phyloP scores from a whole-genome alignment of 2,113 vertebrate genomes.

The Vidua macroura region DNA sequence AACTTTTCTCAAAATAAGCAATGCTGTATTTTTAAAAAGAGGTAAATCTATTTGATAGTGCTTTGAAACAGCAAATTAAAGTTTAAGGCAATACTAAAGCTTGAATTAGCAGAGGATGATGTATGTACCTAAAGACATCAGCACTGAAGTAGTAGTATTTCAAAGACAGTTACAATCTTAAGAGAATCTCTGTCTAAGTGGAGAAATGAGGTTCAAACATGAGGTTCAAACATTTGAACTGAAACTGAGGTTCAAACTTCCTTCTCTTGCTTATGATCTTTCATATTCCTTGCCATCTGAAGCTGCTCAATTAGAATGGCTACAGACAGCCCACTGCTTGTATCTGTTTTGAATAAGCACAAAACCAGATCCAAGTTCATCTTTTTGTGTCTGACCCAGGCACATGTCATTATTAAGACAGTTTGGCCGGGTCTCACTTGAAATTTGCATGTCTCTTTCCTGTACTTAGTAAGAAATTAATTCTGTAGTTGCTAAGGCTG shows the following conservation, averaged over 20 bases:
- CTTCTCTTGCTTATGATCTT: neutral
- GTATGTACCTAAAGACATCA: neutral
- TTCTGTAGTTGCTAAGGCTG: neutral
- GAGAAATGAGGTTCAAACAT: neutral
- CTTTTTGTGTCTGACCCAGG: neutral
- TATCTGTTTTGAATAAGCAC: neutral
- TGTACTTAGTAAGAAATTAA: neutral
- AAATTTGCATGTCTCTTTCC: neutral
- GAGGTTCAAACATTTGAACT: neutral
- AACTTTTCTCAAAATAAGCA: neutral
- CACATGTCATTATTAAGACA: neutral
- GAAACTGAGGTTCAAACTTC: neutral
- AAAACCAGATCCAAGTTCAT: neutral
- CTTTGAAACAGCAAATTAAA: neutral
- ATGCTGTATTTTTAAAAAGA: neutral
- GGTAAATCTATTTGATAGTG: neutral
- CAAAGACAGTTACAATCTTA: neutral
- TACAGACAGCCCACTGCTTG: neutral
- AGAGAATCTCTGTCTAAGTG: neutral
- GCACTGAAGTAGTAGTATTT: neutral
- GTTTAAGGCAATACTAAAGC: neutral
- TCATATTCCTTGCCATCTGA: neutral
- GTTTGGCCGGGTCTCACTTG: neutral
- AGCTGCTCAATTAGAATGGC: neutral
- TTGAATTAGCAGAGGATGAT: neutral